Evolutionary conservation across 1,140 invertebrate species (phyloP).

Genomic region (Eubasilissa regina): DNA sequence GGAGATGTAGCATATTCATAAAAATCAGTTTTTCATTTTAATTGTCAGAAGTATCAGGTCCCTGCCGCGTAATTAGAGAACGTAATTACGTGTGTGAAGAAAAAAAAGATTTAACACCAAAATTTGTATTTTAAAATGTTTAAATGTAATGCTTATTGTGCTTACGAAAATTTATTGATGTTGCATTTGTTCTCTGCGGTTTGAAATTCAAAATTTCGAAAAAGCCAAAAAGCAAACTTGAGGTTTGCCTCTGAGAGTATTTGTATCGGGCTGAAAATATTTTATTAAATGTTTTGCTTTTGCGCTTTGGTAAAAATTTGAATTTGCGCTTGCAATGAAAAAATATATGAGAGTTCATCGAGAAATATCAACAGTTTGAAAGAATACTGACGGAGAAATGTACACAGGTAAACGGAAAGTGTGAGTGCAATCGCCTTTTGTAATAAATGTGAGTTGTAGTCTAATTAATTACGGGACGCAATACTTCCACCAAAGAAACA

Average conservation of each 20-base stretch:
- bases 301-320: constrained; percentile 20
- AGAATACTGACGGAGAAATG: not conserved
- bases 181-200: no score
- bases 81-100: not conserved
- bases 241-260: not conserved
- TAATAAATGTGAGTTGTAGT: constrained; percentile 37
- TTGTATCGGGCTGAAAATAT: not conserved
- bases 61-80: no score
- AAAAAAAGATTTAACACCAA: not conserved
- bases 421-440: constrained; percentile 41
- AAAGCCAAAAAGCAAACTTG: not conserved
- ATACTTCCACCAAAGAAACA: constrained; percentile 13
- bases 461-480: constrained; percentile 19
- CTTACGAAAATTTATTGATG: not conserved
- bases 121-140: not conserved
- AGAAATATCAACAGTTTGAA: not conserved
- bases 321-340: constrained; percentile 15
- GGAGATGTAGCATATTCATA: no score
- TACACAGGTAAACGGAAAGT: constrained; percentile 12
- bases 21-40: no score
- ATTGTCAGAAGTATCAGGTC: no score
- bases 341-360: not conserved
- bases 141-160: not conserved
- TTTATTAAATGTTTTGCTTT: constrained; percentile 31
- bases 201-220: no score